Evolutionary conservation across 2,797 vertebrate species (phyloP).

Genomic region (Labroides dimidiatus): DNA sequence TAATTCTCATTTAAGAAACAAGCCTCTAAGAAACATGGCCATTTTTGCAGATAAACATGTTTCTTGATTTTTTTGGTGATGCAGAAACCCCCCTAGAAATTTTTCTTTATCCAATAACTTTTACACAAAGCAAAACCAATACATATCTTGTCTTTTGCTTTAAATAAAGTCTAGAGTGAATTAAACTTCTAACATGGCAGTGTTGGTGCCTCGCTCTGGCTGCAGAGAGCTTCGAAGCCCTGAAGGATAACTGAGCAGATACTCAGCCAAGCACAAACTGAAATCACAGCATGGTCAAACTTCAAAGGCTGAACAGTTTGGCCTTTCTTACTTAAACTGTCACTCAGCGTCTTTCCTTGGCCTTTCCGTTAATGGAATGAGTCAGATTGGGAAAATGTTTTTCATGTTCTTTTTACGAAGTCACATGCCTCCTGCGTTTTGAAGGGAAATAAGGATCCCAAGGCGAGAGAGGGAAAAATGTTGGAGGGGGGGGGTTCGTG

Average conservation of each 20-base stretch:
- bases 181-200: conserved; percentile 1
- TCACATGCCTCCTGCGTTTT: conserved; percentile 27
- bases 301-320: conserved; percentile 43
- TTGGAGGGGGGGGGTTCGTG: neutral
- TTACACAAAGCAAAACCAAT: conserved; percentile 5
- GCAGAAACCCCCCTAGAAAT: conserved; percentile 28
- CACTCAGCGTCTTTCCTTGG: conserved; percentile 23
- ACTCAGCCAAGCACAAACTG: conserved; percentile 8
- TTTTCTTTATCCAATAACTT: conserved; percentile 24
- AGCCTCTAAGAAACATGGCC: too few species aligned
- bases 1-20: too few species aligned
- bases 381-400: conserved; percentile 36
- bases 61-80: neutral
- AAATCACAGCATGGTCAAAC: conserved; percentile 19
- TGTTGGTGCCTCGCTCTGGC: neutral
- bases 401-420: conserved; percentile 41
- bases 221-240: conserved; percentile 4
- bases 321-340: conserved; percentile 40
- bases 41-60: too few species aligned
- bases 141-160: conserved; percentile 6
- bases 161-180: conserved; percentile 5
- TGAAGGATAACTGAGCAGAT: conserved; percentile 11
- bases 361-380: conserved; percentile 57
- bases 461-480: neutral
- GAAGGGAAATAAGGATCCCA: conserved; percentile 13